Percentiles rank a stretch among this genome's conserved stretches.
Evolutionary conservation across 35 echinoderm and acorn worm genomes (phyloP).

Genomic region (Anneissia japonica): DNA sequence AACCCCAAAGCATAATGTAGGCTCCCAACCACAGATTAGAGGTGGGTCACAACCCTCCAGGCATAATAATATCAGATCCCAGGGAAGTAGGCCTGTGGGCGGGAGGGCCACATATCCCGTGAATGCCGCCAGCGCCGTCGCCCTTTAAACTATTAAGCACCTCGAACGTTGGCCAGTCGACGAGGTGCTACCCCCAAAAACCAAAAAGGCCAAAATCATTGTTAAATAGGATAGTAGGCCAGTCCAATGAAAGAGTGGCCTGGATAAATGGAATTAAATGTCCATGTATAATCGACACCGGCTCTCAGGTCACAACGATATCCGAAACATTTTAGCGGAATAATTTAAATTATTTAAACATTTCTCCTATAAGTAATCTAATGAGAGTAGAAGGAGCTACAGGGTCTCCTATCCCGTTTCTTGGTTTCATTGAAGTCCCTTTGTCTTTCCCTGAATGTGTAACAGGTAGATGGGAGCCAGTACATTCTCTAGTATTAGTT

Average conservation of each 20-base stretch:
- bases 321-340: background rate
- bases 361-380: background rate
- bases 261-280: slow-evolving; percentile 1
- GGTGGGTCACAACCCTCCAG: no score
- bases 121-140: background rate
- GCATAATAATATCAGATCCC: no score
- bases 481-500: background rate
- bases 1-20: no score
- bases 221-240: background rate
- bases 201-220: background rate
- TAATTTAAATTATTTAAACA: background rate
- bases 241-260: background rate
- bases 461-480: background rate
- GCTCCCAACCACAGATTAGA: no score
- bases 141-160: no score
- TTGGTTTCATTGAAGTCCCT: slow-evolving; percentile 7
- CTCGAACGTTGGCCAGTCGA: background rate
- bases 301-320: slow-evolving; percentile 31
- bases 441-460: background rate
- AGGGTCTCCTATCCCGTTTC: slow-evolving; percentile 3
- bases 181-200: background rate
- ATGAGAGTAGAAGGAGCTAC: slow-evolving; percentile 7
- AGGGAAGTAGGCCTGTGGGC: no score
- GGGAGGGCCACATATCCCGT: background rate
- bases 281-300: slow-evolving; percentile 15